These are phyloP conservation scores for Enoplosus armatus DNA, from an alignment of 2,797 vertebrate species.

Conservation along the genomic window DNA sequence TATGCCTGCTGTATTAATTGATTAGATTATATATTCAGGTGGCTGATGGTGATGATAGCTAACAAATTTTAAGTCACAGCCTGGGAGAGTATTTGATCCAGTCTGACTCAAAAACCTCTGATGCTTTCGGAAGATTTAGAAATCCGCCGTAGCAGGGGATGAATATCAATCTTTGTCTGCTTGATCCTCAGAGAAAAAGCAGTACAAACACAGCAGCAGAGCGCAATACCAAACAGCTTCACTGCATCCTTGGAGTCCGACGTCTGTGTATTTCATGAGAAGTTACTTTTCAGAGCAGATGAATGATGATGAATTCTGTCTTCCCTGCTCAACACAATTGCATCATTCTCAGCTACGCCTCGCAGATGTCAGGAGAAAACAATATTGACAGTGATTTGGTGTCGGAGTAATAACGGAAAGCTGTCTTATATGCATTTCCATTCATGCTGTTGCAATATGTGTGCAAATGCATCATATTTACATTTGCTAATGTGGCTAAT, in stretches of 20 bases:
- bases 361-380: constrained; percentile 21
- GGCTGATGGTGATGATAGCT: constrained; percentile 19
- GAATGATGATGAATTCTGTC: constrained; percentile 48
- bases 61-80: constrained; percentile 29
- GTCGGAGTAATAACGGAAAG: neutral
- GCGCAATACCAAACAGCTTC: constrained; percentile 19
- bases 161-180: constrained; percentile 49
- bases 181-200: constrained; percentile 37
- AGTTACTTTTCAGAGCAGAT: constrained; percentile 38
- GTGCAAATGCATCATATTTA: constrained; percentile 12
- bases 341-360: constrained; percentile 25
- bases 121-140: constrained; percentile 24
- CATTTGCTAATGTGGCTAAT: constrained; percentile 5
- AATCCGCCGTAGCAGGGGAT: constrained; percentile 18
- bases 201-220: constrained; percentile 26
- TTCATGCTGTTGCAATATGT: constrained; percentile 21
- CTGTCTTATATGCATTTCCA: constrained; percentile 1
- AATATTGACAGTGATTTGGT: constrained; percentile 9
- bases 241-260: constrained; percentile 13
- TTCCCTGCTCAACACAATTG: constrained; percentile 37
- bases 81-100: constrained; percentile 40
- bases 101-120: constrained; percentile 41
- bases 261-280: constrained; percentile 12
- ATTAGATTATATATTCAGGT: constrained; percentile 46
- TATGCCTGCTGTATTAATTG: constrained; percentile 31